Percentiles rank a stretch among this genome's conserved stretches.
phyloP scores from a whole-genome alignment of 1,140 invertebrate species.

The Pissodes strobi region DNA sequence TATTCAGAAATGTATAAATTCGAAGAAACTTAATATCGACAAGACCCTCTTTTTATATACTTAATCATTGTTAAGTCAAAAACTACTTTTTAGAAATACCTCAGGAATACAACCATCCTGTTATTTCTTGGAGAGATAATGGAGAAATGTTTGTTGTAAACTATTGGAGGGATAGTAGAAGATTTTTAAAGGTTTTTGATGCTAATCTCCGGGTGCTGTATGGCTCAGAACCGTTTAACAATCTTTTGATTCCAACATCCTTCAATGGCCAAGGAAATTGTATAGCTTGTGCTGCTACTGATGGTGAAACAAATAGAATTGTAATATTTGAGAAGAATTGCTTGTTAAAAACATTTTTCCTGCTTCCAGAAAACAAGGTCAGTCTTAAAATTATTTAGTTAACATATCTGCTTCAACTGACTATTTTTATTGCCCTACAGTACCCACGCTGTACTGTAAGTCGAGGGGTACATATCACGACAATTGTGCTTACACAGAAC shows the following conservation, averaged over 20 bases:
- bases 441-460: too few species aligned
- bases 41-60: too few species aligned
- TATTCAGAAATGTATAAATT: too few species aligned
- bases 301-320: slow-evolving; percentile 22
- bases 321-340: slow-evolving; percentile 48
- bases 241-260: slow-evolving; percentile 29
- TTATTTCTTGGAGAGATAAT: slow-evolving; percentile 44
- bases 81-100: slow-evolving; percentile 24
- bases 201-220: slow-evolving; percentile 27
- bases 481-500: too few species aligned
- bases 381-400: slow-evolving; percentile 11
- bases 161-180: slow-evolving; percentile 31
- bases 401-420: not conserved
- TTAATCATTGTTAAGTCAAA: not conserved
- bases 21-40: too few species aligned
- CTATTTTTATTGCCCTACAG: not conserved
- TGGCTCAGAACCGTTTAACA: slow-evolving; percentile 31
- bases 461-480: too few species aligned
- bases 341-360: slow-evolving; percentile 32
- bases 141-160: slow-evolving; percentile 45
- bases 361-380: slow-evolving; percentile 30
- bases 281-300: slow-evolving; percentile 33
- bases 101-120: slow-evolving; percentile 18
- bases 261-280: slow-evolving; percentile 40
- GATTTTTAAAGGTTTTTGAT: slow-evolving; percentile 41